Evolutionary conservation across 2,113 vertebrate genomes (phyloP).

Genomic region (Athene cunicularia): DNA sequence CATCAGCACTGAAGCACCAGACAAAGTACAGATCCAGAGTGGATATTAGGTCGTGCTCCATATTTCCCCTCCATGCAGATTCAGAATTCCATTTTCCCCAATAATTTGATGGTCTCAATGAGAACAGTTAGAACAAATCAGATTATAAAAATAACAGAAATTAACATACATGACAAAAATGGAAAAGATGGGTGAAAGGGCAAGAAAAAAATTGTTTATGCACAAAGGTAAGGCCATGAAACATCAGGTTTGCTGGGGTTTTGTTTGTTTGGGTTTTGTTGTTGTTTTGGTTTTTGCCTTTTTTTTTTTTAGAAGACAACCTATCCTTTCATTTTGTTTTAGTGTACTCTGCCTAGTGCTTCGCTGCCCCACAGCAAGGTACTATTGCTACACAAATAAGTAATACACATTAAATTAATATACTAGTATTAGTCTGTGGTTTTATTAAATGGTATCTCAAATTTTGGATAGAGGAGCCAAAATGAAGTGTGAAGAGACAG

Average conservation of each 20-base stretch:
- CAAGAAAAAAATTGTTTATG: slow-evolving; percentile 18
- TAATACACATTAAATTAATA: neutral
- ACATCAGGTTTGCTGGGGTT: neutral
- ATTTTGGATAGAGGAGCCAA: neutral
- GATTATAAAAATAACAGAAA: neutral
- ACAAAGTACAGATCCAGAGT: neutral
- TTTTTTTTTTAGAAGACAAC: neutral
- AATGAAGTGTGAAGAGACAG: neutral
- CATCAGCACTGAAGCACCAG: neutral
- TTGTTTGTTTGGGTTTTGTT: neutral
- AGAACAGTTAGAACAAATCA: neutral
- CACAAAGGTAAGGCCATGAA: slow-evolving; percentile 29
- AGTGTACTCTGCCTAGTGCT: neutral
- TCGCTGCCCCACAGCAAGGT: neutral
- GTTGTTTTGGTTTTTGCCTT: neutral
- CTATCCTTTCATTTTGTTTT: slow-evolving; percentile 32
- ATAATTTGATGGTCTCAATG: neutral
- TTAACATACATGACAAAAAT: neutral
- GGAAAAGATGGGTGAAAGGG: neutral
- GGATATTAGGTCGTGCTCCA: neutral
- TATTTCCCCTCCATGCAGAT: neutral
- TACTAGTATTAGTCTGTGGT: neutral
- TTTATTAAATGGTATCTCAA: neutral
- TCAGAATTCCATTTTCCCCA: neutral
- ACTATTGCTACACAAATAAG: neutral